Conservation (phyloP, 2,797 vertebrate species). For the Apogon talboti region DNA sequence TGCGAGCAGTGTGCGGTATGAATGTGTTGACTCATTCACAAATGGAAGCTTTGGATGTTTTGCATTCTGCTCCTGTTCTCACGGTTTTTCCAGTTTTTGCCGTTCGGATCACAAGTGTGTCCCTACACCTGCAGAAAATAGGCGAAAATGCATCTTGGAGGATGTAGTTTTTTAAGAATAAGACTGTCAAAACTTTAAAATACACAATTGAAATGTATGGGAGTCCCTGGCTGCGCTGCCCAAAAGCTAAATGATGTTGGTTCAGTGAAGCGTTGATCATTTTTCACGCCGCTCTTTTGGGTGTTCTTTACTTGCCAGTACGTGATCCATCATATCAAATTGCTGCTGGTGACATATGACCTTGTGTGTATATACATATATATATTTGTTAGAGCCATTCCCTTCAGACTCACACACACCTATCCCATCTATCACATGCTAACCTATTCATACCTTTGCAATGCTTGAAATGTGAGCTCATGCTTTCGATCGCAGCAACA, state of each 20-base stretch:
- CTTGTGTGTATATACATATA: conserved; percentile 33
- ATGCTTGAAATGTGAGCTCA: conserved; percentile 16
- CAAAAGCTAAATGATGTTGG: conserved; percentile 39
- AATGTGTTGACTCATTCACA: conserved; percentile 29
- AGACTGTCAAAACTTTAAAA: too few species aligned
- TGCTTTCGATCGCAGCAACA: conserved; percentile 6
- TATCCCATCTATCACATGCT: conserved; percentile 46
- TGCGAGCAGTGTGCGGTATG: conserved; percentile 3
- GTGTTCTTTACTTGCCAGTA: conserved; percentile 34
- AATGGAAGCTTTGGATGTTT: conserved; percentile 36
- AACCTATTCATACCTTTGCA: neutral
- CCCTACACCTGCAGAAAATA: too few species aligned
- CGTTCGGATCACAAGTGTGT: neutral
- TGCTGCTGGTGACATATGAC: conserved; percentile 61
- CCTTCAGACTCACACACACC: conserved; percentile 17
- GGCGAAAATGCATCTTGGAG: too few species aligned
- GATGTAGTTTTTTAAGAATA: too few species aligned
- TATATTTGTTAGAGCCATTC: conserved; percentile 34
- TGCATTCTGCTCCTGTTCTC: conserved; percentile 11
- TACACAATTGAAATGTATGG: neutral
- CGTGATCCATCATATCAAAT: conserved; percentile 65
- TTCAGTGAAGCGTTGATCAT: conserved; percentile 42
- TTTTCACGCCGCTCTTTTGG: conserved; percentile 61
- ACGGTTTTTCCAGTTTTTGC: neutral
- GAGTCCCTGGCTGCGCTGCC: conserved; percentile 20